These are phyloP conservation scores for Eustalomyia histrio DNA, from an alignment of 2,888 invertebrate genomes.

Conservation along the genomic window DNA sequence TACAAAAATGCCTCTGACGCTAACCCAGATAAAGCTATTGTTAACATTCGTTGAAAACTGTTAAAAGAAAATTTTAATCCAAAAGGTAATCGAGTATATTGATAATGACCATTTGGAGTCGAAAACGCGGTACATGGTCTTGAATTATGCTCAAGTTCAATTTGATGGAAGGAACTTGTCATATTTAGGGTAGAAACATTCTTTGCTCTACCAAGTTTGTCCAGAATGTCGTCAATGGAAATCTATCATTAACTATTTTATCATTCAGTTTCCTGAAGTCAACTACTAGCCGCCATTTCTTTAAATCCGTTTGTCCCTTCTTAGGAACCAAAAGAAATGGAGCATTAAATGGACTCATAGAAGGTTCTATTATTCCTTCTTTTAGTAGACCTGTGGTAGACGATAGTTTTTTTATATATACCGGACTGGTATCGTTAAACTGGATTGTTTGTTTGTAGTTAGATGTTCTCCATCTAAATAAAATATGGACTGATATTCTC, in stretches of 20 bases:
- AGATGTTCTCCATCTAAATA: conserved; percentile 23
- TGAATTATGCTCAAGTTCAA: not conserved
- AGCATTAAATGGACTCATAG: not conserved
- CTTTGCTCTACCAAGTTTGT: not conserved
- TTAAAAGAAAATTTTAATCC: too few species aligned
- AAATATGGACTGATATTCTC: not conserved
- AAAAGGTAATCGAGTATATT: too few species aligned
- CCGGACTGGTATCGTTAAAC: not conserved
- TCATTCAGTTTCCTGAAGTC: conserved; percentile 5
- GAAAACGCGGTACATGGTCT: not conserved
- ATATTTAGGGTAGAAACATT: not conserved
- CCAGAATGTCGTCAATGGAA: conserved; percentile 7
- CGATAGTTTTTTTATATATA: conserved; percentile 16
- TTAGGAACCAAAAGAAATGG: conserved; percentile 5
- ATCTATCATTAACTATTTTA: not conserved
- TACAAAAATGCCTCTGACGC: too few species aligned
- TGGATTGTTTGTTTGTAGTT: conserved; percentile 24
- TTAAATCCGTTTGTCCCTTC: not conserved
- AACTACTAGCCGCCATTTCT: conserved; percentile 9
- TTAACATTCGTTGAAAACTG: too few species aligned
- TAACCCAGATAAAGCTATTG: too few species aligned
- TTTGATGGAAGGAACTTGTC: not conserved
- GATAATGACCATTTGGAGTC: too few species aligned
- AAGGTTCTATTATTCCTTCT: too few species aligned
- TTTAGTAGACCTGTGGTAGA: not conserved